These are phyloP conservation scores for Bathynomus jamesi DNA, from an alignment of 1,140 invertebrate species.

Conservation along the genomic window DNA sequence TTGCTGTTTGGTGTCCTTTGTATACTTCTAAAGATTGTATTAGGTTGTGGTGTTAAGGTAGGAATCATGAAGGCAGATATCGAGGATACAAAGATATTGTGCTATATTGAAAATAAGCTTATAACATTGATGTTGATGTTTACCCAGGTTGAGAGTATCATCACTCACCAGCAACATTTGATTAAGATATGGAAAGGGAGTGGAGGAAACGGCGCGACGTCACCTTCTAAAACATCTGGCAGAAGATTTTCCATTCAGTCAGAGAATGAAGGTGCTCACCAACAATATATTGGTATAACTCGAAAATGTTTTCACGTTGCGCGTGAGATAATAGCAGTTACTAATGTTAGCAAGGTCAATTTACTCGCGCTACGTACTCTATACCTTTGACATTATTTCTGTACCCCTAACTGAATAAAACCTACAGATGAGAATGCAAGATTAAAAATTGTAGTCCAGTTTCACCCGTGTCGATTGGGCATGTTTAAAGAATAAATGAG, in stretches of 20 bases:
- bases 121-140: too few species aligned
- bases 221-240: neutral
- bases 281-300: neutral
- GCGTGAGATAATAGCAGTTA: neutral
- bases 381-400: neutral
- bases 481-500: too few species aligned
- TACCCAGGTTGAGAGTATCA: conserved; percentile 28
- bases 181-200: conserved; percentile 22
- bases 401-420: too few species aligned
- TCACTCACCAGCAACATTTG: conserved; percentile 27
- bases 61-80: too few species aligned
- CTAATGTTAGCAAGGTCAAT: neutral
- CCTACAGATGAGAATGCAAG: too few species aligned
- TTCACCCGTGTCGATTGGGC: too few species aligned
- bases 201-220: neutral
- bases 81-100: too few species aligned
- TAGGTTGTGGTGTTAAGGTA: too few species aligned
- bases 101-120: too few species aligned
- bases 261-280: neutral
- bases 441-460: too few species aligned
- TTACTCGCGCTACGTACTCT: neutral
- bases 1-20: too few species aligned
- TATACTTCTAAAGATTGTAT: too few species aligned
- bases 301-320: neutral
- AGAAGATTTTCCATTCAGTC: neutral